Evolutionary conservation across 1,140 invertebrate genomes (phyloP).

Genomic region (Chymomyza costata): DNA sequence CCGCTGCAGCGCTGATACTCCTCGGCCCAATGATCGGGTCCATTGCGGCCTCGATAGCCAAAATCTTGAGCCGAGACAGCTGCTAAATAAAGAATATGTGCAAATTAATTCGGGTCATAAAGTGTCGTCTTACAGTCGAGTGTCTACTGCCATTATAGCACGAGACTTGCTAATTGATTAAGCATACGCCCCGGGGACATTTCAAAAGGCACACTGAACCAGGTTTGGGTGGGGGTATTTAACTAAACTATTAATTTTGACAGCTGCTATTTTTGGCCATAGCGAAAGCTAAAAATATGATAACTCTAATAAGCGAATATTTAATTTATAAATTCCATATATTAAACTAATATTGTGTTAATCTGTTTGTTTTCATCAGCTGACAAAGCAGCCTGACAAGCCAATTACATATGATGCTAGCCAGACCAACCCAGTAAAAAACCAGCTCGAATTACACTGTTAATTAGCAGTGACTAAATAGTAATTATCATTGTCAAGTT

Average conservation of each 20-base stretch:
- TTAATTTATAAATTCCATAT: too few relatives aligned
- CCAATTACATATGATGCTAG: too few relatives aligned
- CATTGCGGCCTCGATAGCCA: slow-evolving; percentile 75
- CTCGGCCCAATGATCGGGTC: slow-evolving; percentile 83
- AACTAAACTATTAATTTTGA: slow-evolving; percentile 9
- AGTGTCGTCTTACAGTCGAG: too few relatives aligned
- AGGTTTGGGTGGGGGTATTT: slow-evolving; percentile 8
- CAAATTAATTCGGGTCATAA: background rate
- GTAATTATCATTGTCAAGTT: too few relatives aligned
- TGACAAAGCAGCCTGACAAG: too few relatives aligned
- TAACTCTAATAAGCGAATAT: too few relatives aligned
- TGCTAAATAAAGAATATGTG: slow-evolving; percentile 11
- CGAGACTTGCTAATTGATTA: background rate
- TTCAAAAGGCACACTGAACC: slow-evolving; percentile 10
- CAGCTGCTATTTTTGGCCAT: slow-evolving; percentile 27
- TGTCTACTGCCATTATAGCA: background rate
- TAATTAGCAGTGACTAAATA: too few relatives aligned
- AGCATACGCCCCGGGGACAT: slow-evolving; percentile 4
- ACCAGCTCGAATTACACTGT: too few relatives aligned
- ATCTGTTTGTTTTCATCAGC: too few relatives aligned
- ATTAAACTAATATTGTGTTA: too few relatives aligned
- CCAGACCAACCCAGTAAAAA: too few relatives aligned
- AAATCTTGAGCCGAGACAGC: slow-evolving; percentile 35
- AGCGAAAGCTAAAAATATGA: slow-evolving; percentile 37
- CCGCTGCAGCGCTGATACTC: slow-evolving; percentile 82